phyloP scores from a whole-genome alignment of 2,113 vertebrate genomes.

The Ascaphus truei region DNA sequence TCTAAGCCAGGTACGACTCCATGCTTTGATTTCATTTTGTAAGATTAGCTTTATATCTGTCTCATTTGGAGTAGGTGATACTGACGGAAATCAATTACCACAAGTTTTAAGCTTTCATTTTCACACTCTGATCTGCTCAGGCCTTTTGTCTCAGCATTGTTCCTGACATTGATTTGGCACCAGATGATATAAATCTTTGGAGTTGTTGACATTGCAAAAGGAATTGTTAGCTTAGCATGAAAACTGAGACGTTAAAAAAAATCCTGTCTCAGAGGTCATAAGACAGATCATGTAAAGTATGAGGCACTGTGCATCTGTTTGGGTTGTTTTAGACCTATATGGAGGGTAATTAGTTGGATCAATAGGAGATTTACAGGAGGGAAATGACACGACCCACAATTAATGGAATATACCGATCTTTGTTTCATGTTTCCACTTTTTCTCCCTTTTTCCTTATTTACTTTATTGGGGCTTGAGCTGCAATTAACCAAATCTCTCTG shows the following conservation, averaged over 20 bases:
- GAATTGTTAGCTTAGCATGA: conserved; percentile 43
- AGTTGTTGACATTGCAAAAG: conserved; percentile 24
- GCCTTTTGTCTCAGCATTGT: not conserved
- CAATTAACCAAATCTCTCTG: too few relatives aligned
- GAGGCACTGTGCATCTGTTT: not conserved
- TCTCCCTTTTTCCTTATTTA: too few relatives aligned
- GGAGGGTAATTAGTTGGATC: not conserved
- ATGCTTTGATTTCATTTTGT: conserved; percentile 72
- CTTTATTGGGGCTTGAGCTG: too few relatives aligned
- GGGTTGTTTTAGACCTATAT: not conserved
- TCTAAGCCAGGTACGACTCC: conserved; percentile 77
- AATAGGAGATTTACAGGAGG: not conserved
- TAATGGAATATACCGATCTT: too few relatives aligned
- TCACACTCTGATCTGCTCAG: conserved; percentile 37
- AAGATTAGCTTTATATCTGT: conserved; percentile 68
- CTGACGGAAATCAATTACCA: conserved; percentile 57
- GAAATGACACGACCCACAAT: too few relatives aligned
- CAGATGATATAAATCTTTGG: conserved; percentile 13
- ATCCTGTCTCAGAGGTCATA: not conserved
- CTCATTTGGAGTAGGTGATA: conserved; percentile 53
- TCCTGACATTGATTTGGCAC: not conserved
- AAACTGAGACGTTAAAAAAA: conserved; percentile 23
- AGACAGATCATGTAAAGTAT: not conserved
- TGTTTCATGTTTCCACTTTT: too few relatives aligned
- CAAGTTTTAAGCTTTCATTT: conserved; percentile 45